Percentiles rank a stretch among this genome's conserved stretches.
phyloP scores from a whole-genome alignment of 2,888 invertebrate genomes.

The Halictus ligatus region DNA sequence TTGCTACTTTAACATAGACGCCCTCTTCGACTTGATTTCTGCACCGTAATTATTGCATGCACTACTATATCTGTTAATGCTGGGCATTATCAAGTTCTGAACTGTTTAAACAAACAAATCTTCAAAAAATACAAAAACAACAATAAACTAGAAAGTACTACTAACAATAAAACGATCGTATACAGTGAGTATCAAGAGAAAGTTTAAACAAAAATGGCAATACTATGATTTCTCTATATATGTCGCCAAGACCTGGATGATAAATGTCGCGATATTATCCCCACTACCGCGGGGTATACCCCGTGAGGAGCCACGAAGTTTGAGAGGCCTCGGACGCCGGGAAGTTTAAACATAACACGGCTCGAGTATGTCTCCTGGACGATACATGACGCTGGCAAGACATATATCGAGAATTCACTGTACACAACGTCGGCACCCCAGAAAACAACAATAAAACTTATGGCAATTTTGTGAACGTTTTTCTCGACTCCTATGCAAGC shows the following conservation, averaged over 20 bases:
- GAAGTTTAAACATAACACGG: too few relatives aligned
- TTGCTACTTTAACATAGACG: constrained; percentile 23
- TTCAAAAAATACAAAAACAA: constrained; percentile 3
- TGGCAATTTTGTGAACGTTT: background rate
- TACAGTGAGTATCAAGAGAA: constrained; percentile 1
- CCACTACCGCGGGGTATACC: too few relatives aligned
- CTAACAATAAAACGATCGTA: background rate
- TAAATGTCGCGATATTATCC: too few relatives aligned
- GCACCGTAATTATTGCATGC: constrained; percentile 36
- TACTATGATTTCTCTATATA: background rate
- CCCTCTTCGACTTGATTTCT: constrained; percentile 32
- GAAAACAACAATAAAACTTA: background rate
- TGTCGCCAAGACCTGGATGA: too few relatives aligned
- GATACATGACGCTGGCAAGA: too few relatives aligned
- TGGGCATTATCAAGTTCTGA: constrained; percentile 7
- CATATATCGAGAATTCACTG: too few relatives aligned
- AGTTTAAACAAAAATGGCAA: background rate
- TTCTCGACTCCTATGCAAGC: background rate
- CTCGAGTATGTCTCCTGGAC: too few relatives aligned
- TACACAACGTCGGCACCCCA: background rate
- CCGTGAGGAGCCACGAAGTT: too few relatives aligned
- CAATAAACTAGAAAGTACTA: background rate
- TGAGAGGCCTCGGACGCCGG: too few relatives aligned
- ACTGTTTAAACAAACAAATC: background rate
- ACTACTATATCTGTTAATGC: constrained; percentile 27